Evolutionary conservation across 2,797 vertebrate genomes (phyloP).

Genomic region (Sorex maritimensis): DNA sequence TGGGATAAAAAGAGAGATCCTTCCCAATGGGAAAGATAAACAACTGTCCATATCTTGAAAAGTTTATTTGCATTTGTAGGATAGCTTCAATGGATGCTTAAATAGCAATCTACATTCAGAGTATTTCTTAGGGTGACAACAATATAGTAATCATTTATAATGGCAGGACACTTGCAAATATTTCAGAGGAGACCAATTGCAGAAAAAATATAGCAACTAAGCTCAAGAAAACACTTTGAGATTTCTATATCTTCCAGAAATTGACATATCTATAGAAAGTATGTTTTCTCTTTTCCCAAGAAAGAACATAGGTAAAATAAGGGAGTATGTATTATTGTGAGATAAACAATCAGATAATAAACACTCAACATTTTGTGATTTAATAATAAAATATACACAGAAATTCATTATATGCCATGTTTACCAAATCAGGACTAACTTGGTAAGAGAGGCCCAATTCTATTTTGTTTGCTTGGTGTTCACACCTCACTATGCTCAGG

Average conservation of each 20-base stretch:
- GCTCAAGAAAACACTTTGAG: background rate
- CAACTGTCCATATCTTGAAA: background rate
- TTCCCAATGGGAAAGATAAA: slow-evolving; percentile 55
- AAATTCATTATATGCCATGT: too few relatives aligned
- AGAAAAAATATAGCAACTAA: background rate
- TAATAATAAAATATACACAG: background rate
- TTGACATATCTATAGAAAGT: background rate
- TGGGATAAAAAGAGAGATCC: background rate
- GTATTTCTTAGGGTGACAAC: background rate
- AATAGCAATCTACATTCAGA: background rate
- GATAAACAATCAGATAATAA: background rate
- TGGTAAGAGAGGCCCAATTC: background rate
- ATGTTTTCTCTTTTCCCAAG: background rate
- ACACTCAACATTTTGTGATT: background rate
- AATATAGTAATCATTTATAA: background rate
- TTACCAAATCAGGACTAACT: background rate
- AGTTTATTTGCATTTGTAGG: background rate
- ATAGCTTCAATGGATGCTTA: background rate
- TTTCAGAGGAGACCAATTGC: background rate
- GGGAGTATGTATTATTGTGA: too few relatives aligned
- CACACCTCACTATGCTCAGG: background rate
- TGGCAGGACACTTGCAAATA: background rate
- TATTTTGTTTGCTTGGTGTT: background rate
- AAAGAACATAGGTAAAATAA: background rate
- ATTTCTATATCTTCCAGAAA: background rate